phyloP scores from a whole-genome alignment of 2,113 vertebrate genomes.

The Falco punctatus region DNA sequence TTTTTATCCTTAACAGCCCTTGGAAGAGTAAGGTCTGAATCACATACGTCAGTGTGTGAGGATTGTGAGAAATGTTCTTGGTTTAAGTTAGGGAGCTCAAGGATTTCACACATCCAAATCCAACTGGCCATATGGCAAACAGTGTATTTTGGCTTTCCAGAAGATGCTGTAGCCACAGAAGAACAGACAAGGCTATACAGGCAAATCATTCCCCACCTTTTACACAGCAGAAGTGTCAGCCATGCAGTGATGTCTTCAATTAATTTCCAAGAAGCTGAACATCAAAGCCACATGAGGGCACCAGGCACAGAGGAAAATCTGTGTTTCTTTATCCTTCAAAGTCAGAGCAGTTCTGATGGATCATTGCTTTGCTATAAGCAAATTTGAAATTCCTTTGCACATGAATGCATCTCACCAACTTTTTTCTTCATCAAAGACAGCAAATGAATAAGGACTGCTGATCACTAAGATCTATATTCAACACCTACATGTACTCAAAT shows the following conservation, averaged over 20 bases:
- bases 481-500: not conserved
- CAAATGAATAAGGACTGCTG: not conserved
- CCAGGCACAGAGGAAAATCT: slow-evolving; percentile 60
- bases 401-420: not conserved
- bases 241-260: not conserved
- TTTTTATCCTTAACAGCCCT: not conserved
- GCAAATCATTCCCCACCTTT: not conserved
- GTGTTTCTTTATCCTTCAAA: not conserved
- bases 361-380: not conserved
- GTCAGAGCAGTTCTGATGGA: not conserved
- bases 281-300: slow-evolving; percentile 70
- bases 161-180: not conserved
- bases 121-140: not conserved
- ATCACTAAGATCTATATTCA: not conserved
- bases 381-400: not conserved
- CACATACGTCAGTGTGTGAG: not conserved
- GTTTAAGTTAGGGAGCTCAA: not conserved
- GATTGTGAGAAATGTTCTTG: not conserved
- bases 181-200: not conserved
- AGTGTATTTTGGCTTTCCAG: not conserved
- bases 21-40: not conserved
- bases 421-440: not conserved
- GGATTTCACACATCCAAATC: not conserved
- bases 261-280: slow-evolving; percentile 32
- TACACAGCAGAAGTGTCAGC: not conserved